Conservation (phyloP, 2,888 invertebrate genomes). For the Acrobasis repandana region DNA sequence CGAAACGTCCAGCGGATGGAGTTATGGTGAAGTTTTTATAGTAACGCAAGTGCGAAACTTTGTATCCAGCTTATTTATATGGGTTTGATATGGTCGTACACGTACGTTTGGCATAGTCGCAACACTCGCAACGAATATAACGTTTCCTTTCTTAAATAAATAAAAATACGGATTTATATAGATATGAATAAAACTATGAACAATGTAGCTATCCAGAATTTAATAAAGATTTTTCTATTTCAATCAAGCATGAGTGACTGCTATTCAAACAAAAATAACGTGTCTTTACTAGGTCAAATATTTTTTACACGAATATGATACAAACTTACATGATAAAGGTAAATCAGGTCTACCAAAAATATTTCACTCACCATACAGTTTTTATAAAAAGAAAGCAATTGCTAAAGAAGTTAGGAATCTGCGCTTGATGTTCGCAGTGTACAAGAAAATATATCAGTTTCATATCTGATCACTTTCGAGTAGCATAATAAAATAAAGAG, state of each 20-base stretch:
- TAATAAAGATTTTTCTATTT: too few relatives aligned
- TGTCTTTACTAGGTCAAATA: too few relatives aligned
- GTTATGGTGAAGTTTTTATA: conserved; percentile 17
- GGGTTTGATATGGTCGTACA: not conserved
- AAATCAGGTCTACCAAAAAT: too few relatives aligned
- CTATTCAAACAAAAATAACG: too few relatives aligned
- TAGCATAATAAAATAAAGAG: conserved; percentile 29
- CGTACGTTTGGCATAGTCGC: not conserved
- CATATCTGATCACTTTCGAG: conserved; percentile 33
- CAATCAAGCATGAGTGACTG: too few relatives aligned
- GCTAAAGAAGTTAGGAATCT: too few relatives aligned
- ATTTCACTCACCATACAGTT: too few relatives aligned
- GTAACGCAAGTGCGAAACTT: conserved; percentile 14
- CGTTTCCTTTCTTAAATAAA: conserved; percentile 1
- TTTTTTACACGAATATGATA: too few relatives aligned
- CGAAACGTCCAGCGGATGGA: conserved; percentile 12
- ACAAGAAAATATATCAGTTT: conserved; percentile 18
- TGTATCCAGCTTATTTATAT: conserved; percentile 9
- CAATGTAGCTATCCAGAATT: too few relatives aligned
- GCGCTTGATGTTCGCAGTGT: not conserved
- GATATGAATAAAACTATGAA: too few relatives aligned
- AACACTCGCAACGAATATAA: not conserved
- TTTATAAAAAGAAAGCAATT: too few relatives aligned
- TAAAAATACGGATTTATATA: not conserved
- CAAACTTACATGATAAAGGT: too few relatives aligned